Evolutionary conservation across 2,113 vertebrate genomes (phyloP).

Genomic region (Petroica traversi): DNA sequence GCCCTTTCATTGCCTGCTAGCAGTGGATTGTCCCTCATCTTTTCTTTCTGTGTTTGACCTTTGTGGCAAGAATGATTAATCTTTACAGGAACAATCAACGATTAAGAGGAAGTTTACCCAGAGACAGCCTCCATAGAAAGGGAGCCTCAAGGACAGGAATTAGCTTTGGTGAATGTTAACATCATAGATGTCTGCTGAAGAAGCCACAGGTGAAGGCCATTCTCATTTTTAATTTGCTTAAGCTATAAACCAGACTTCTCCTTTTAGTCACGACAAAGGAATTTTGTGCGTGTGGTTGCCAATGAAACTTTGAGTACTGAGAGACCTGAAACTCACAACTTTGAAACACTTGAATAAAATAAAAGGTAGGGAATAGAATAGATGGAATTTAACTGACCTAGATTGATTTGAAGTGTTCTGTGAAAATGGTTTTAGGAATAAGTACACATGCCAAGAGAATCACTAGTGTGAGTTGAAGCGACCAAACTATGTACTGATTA

Average conservation of each 20-base stretch:
- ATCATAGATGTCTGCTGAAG: not conserved
- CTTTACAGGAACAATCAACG: not conserved
- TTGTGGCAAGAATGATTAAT: not conserved
- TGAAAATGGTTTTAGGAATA: not conserved
- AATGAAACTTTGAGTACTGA: not conserved
- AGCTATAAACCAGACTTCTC: not conserved
- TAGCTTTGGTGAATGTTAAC: not conserved
- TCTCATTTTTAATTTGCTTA: not conserved
- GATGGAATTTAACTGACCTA: not conserved
- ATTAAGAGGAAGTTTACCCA: not conserved
- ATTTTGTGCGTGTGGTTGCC: not conserved
- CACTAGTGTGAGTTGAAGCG: not conserved
- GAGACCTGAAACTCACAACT: not conserved
- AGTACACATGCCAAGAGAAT: not conserved
- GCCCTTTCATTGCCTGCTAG: not conserved
- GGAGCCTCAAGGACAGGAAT: not conserved
- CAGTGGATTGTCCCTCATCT: not conserved
- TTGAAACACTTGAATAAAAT: not conserved
- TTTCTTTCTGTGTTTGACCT: not conserved
- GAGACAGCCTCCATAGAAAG: not conserved
- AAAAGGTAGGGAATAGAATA: not conserved
- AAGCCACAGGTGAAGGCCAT: not conserved
- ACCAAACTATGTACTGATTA: not conserved
- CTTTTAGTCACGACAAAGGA: not conserved
- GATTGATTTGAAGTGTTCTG: not conserved